Evolutionary conservation across 2,113 vertebrate species (phyloP).

Genomic region (Ranitomeya imitator): DNA sequence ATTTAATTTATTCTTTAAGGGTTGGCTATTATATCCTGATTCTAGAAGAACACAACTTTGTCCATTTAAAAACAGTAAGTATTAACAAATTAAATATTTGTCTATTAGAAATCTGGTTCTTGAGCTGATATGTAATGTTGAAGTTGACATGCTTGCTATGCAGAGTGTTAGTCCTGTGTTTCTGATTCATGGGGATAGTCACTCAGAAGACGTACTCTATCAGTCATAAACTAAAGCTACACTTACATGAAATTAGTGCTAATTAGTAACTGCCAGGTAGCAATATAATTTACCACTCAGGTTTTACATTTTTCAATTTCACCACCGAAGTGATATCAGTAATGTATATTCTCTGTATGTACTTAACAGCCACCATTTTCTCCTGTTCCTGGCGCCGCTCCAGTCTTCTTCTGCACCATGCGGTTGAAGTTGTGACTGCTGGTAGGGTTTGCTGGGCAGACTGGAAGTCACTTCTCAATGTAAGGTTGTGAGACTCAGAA

Average conservation of each 20-base stretch:
- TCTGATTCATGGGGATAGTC: not conserved
- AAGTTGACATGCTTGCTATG: not conserved
- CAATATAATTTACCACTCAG: not conserved
- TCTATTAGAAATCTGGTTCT: not conserved
- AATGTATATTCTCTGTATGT: too few relatives aligned
- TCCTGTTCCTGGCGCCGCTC: too few relatives aligned
- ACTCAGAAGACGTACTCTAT: not conserved
- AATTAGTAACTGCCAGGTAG: not conserved
- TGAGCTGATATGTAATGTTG: not conserved
- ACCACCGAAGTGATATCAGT: too few relatives aligned
- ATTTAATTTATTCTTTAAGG: slow-evolving; percentile 67
- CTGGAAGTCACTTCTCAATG: too few relatives aligned
- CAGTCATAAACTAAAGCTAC: not conserved
- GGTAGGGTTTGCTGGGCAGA: too few relatives aligned
- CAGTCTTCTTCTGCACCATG: too few relatives aligned
- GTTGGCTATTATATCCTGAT: slow-evolving; percentile 80
- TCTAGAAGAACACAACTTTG: slow-evolving; percentile 81
- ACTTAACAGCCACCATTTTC: too few relatives aligned
- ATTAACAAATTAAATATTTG: not conserved
- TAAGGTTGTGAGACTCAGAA: too few relatives aligned
- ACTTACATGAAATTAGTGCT: not conserved
- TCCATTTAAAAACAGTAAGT: slow-evolving; percentile 85
- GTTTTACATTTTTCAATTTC: too few relatives aligned
- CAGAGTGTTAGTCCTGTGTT: not conserved
- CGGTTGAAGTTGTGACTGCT: too few relatives aligned